Base-by-base conservation (phyloP, 1,140 invertebrate species). In the Drosophila kohkoa region DNA sequence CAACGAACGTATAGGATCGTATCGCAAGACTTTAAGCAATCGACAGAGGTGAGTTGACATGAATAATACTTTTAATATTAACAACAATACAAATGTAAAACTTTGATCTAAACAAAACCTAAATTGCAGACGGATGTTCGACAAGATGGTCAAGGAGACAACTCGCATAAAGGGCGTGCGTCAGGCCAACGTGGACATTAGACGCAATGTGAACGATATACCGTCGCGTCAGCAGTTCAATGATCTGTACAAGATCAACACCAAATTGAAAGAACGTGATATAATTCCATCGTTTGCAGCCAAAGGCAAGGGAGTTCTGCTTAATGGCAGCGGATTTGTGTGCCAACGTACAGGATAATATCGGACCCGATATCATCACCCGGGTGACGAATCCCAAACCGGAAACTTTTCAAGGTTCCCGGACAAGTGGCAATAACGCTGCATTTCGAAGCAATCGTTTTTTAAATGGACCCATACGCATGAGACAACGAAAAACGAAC, bases 181-280 rank as follows among this genome's bases (percentile, higher is more conserved):
- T 0, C 52, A 16, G 6, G 87, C 81, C n/a, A 91, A 81, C 45
- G 48, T 85, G 38, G 88, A 91, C 55, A 77, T 92, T 8, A 92
- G 92, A 58, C 90, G 91, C 5, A 75, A 66, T 20, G 77, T 81
- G 3, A 92, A 92, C 54, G 83, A 92, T 10, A 78, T 92, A 43
- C 90, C 87, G 3, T 77, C 81, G 8, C 67, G 68, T 1, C 82
- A 92, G 58, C 72, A 90, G 43, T 80, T 92, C 13, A 92, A 91
- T 54, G 91, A 92, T 76, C 55, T 92, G 0, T 91, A 71, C 35
- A 92, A 80, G 76, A 91, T 88, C 35, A 92, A 92, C 38, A 77
- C n/a, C 90, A 28, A 92, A 92, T 28, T 10, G 75, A 38, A 28
- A 65, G 20, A 25, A 25, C 20, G 20, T 5, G 79, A 76, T 1